Evolutionary conservation across 2,888 invertebrate genomes (phyloP).

Genomic region (Agrochola circellaris): DNA sequence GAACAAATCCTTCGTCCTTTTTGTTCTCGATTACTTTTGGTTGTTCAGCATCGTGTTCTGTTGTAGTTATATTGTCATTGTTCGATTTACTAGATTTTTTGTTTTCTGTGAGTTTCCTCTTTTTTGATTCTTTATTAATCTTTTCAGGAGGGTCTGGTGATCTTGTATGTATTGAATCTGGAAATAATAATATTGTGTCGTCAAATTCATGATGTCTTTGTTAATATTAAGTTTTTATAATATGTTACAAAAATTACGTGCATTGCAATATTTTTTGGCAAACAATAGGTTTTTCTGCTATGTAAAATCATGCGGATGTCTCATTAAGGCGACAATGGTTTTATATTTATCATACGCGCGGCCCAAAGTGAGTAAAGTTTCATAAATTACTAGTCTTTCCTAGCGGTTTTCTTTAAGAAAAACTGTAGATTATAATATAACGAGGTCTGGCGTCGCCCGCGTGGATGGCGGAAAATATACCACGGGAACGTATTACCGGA

Average conservation of each 20-base stretch:
- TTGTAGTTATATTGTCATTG: neutral
- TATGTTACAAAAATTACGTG: neutral
- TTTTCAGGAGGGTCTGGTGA: conserved; percentile 16
- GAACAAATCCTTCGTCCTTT: conserved; percentile 71
- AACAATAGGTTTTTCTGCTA: neutral
- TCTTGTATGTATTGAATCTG: conserved; percentile 71
- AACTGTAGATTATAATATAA: neutral
- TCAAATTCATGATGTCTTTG: neutral
- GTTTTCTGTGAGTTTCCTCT: neutral
- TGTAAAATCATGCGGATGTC: neutral
- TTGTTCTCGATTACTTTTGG: conserved; percentile 24
- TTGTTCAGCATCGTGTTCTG: conserved; percentile 26
- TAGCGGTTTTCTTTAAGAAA: neutral
- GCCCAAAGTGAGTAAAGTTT: neutral
- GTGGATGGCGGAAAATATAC: too few species aligned
- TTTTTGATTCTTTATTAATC: conserved; percentile 1
- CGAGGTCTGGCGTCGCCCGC: too few species aligned
- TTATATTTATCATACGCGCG: neutral
- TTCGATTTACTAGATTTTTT: conserved; percentile 13
- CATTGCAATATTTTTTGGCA: neutral
- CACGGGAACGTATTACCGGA: too few species aligned
- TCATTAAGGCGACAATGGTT: neutral
- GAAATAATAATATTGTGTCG: conserved; percentile 51
- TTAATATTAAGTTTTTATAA: too few species aligned
- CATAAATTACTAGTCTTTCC: neutral